Evolutionary conservation across 2,113 vertebrate genomes (phyloP).

Genomic region (Platichthys flesus): DNA sequence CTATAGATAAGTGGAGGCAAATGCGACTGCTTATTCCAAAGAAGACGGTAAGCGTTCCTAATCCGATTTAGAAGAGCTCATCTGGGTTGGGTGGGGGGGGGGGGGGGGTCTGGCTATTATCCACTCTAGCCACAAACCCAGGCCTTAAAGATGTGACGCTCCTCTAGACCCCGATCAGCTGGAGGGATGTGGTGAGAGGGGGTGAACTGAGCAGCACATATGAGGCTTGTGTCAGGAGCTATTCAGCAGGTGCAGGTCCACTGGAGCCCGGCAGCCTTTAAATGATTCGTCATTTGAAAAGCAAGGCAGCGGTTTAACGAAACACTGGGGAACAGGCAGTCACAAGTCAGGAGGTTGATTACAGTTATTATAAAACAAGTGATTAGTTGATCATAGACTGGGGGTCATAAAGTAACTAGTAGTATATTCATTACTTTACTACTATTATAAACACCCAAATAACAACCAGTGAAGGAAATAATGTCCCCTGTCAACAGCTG

Average conservation of each 20-base stretch:
- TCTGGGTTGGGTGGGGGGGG: slow-evolving; percentile 4
- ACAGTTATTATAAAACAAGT: not conserved
- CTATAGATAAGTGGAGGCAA: slow-evolving; percentile 75
- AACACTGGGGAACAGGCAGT: slow-evolving; percentile 12
- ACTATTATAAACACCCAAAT: not conserved
- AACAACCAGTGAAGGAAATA: not conserved
- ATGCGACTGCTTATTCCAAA: slow-evolving; percentile 61
- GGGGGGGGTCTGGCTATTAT: slow-evolving; percentile 54
- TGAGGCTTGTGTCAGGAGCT: slow-evolving; percentile 26
- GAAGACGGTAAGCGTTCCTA: slow-evolving; percentile 69
- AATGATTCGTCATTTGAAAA: slow-evolving; percentile 50
- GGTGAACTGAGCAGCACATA: not conserved
- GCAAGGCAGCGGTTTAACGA: slow-evolving; percentile 17
- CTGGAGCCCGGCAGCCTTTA: slow-evolving; percentile 46
- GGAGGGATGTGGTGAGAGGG: slow-evolving; percentile 16
- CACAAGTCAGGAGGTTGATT: slow-evolving; percentile 16
- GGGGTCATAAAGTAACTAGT: not conserved
- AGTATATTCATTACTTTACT: too few relatives aligned
- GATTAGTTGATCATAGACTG: slow-evolving; percentile 14
- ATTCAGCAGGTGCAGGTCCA: slow-evolving; percentile 45
- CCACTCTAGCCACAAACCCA: slow-evolving; percentile 51
- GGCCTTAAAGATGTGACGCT: slow-evolving; percentile 45
- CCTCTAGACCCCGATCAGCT: slow-evolving; percentile 50
- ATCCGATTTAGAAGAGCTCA: slow-evolving; percentile 73
- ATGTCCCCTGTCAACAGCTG: not conserved